Base-by-base conservation (phyloP, 2,797 vertebrate species). In the Numenius phaeopus region DNA sequence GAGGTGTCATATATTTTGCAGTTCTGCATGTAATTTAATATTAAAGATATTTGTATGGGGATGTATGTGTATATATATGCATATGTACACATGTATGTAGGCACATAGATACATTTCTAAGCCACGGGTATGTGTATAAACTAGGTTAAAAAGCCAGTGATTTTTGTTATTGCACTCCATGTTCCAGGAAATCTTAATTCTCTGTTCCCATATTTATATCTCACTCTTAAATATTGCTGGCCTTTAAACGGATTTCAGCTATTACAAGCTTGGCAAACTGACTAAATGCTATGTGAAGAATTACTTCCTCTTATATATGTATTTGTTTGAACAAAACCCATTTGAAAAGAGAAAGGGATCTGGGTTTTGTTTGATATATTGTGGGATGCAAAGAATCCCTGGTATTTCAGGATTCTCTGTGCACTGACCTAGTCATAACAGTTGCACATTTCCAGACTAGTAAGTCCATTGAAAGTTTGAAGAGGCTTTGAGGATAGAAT, bases 391-490 rank as follows among this genome's bases (percentile, higher is more conserved):
- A 89, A 89, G 72, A 94, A 95, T 94, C 54, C 20, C 17, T 62
- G 84, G 83, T 84, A 95, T 97, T 95, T 94, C 61, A 81, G 72
- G 57, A 81, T 87, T 95, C 67, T 94, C 66, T 95, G 75, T 94
- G 87, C 87, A 80, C 40, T 96, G 95, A 96, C 79, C 92, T 94
- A 92, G 65, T 89, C 89, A 83, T 92, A 96, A 87, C 82, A 91
- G 22, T 93, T 82, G 32, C 65, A 37, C 64, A 37, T 94, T 96
- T 95, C 79, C 81, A 92, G 86, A 90, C 76, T 86, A 83, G 30
- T 87, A 92, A 94, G 54, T 83, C 78, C 85, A 42, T 61, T 93
- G 86, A 72, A 42, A 85, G 49, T 39, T 46, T 72, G 77, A 85
- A 81, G 50, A 87, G 67, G 26, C 65, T 91, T 94, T 95, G 83